Percentiles rank a stretch among this genome's conserved stretches.
Evolutionary conservation across 1,140 invertebrate genomes (phyloP).

Genomic region (Psilanteris sp.): DNA sequence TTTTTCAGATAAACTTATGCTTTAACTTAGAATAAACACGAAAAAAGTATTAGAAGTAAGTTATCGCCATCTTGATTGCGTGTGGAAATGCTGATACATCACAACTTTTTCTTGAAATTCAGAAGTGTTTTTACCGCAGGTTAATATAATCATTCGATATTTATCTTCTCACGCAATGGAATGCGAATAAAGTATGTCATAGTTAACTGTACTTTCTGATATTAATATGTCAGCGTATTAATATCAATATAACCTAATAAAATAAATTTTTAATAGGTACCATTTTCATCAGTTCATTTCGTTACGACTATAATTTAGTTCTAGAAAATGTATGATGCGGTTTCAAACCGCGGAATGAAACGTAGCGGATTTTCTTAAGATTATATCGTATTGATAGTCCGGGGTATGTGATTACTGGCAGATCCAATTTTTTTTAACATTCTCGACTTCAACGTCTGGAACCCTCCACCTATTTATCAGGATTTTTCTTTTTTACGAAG

Average conservation of each 20-base stretch:
- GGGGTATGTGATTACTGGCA: slow-evolving; percentile 35
- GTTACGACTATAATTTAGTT: too few relatives aligned
- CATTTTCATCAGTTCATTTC: too few relatives aligned
- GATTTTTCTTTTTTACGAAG: slow-evolving; percentile 54
- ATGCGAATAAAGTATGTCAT: neutral
- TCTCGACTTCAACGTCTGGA: slow-evolving; percentile 16
- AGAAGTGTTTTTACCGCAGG: slow-evolving; percentile 13
- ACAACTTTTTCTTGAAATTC: slow-evolving; percentile 25
- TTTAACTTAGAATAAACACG: slow-evolving; percentile 31
- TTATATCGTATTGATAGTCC: slow-evolving; percentile 34
- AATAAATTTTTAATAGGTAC: too few relatives aligned
- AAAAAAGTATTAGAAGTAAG: slow-evolving; percentile 33
- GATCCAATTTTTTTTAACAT: slow-evolving; percentile 36
- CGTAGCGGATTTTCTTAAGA: slow-evolving; percentile 4
- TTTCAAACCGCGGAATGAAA: too few relatives aligned
- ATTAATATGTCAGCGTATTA: too few relatives aligned
- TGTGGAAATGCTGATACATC: slow-evolving; percentile 24
- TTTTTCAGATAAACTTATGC: slow-evolving; percentile 39
- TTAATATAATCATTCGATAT: slow-evolving; percentile 40
- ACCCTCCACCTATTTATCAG: slow-evolving; percentile 32
- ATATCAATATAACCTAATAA: too few relatives aligned
- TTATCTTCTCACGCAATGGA: slow-evolving; percentile 22
- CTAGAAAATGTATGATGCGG: too few relatives aligned
- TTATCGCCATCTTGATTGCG: slow-evolving; percentile 48
- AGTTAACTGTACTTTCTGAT: slow-evolving; percentile 10